Evolutionary conservation across 2,797 vertebrate genomes (phyloP).

Genomic region (Centropyge bicolor): DNA sequence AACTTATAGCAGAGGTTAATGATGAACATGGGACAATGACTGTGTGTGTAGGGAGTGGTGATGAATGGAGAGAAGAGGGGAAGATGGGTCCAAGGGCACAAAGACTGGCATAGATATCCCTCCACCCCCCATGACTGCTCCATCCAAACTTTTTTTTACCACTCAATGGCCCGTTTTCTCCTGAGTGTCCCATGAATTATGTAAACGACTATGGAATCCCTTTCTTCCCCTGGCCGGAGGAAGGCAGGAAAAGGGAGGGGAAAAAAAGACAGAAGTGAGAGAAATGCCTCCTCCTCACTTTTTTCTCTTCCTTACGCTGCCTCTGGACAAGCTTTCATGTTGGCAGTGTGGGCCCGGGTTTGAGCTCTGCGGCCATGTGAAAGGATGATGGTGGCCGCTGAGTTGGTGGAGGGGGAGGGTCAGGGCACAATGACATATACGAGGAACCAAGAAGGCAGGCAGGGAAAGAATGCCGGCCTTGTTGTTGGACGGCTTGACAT

Average conservation of each 20-base stretch:
- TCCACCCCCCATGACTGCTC: constrained; percentile 52
- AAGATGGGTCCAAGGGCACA: constrained; percentile 85
- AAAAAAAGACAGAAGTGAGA: constrained; percentile 77
- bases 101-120: constrained; percentile 91
- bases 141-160: constrained; percentile 70
- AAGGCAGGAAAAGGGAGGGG: constrained; percentile 70
- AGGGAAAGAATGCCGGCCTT: constrained; percentile 94
- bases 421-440: constrained; percentile 94
- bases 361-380: constrained; percentile 91
- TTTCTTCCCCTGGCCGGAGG: constrained; percentile 76
- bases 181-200: constrained; percentile 94
- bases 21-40: constrained; percentile 91
- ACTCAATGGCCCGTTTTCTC: constrained; percentile 90
- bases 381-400: constrained; percentile 83
- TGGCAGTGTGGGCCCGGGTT: constrained; percentile 79
- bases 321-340: constrained; percentile 93
- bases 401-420: constrained; percentile 71
- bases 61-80: constrained; percentile 72
- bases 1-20: constrained; percentile 94
- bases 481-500: constrained; percentile 96
- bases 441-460: constrained; percentile 88
- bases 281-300: constrained; percentile 89
- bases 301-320: constrained; percentile 78
- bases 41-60: constrained; percentile 70
- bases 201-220: constrained; percentile 88